Base-by-base conservation (phyloP, 30 jellyfish, hydroid and myxozoan species). In the Pseudorhiza aurosa region DNA sequence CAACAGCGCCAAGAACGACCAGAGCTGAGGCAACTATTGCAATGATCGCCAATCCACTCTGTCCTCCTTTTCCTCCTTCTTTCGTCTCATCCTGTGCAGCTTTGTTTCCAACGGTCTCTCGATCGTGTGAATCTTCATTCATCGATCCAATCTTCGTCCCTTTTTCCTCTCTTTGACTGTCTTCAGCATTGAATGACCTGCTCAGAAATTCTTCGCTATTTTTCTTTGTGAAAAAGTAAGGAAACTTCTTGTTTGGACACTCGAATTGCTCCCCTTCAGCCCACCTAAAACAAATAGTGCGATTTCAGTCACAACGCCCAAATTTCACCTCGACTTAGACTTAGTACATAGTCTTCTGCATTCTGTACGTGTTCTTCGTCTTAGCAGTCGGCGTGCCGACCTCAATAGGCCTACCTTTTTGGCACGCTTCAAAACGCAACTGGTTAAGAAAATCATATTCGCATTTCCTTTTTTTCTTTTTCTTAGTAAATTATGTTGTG, bases 141-240 rank as follows among this genome's bases (percentile, higher is more conserved):
- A 5, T 39, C 50, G 12, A 39, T 39, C 50, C 10, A 5, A 39
- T 5, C 7, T 5, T 39, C 7, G 10, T 12, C 12, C 12, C 50
- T 5, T 39, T 12, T 39, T 39, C 12, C 50, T 39, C 12, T 39
- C 12, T 12, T 39, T 7, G 10, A 5, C 10, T 12, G 14, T n/a
- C 33, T 14, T 43, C 31, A 10, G n/a, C 83, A 12, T 26, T 36
- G 9, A 70, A 24, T n/a, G 68, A 26, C 27, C 37, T 46, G 11
- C 24, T 37, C 2, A 70, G 85, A 25, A 25, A 72, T 63, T 74
- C 89, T 44, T 85, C 69, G 81, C 97, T 88, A 73, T 88, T 88
- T 29, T 77, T 71, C 65, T 63, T 68, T 57, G 97, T 88, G 65
- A 56, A 88, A 68, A 88, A 88, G 72, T 77, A 88, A 7, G 97